Percentiles rank a stretch among this genome's conserved stretches.
Conservation (phyloP, 1,140 invertebrate genomes). For the Bombus waltoni region DNA sequence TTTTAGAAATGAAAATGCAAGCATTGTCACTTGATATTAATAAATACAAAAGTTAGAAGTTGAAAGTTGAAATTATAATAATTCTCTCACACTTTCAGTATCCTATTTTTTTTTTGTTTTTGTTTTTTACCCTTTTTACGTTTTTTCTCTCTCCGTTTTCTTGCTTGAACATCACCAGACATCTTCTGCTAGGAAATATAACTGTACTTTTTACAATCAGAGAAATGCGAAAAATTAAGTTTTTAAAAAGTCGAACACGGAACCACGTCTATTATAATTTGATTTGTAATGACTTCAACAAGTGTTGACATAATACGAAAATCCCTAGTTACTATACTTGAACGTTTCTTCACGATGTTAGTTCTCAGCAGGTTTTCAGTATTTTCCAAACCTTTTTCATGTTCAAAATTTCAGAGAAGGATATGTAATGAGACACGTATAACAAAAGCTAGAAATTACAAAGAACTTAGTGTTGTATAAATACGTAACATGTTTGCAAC, state of each 20-base stretch:
- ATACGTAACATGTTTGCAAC: neutral
- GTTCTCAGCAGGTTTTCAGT: constrained; percentile 4
- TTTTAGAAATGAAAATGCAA: constrained; percentile 61
- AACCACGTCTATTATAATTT: constrained; percentile 61
- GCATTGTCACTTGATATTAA: constrained; percentile 58
- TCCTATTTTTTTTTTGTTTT: constrained; percentile 59
- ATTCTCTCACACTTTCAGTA: constrained; percentile 49
- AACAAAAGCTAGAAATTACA: neutral
- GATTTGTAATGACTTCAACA: constrained; percentile 59
- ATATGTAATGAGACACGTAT: neutral
- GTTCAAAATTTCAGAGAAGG: neutral
- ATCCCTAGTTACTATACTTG: constrained; percentile 34
- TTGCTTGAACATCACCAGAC: constrained; percentile 89
- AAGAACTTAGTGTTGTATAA: neutral
- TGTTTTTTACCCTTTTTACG: constrained; percentile 86
- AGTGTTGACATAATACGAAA: constrained; percentile 52
- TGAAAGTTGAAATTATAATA: constrained; percentile 69
- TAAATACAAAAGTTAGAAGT: constrained; percentile 41
- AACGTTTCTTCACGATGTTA: neutral
- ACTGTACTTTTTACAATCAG: constrained; percentile 42
- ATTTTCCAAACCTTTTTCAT: neutral
- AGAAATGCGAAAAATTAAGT: constrained; percentile 32
- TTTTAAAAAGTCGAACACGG: constrained; percentile 51
- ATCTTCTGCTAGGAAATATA: constrained; percentile 79
- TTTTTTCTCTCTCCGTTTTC: constrained; percentile 88